Evolutionary conservation across 2,888 invertebrate species (phyloP).

Genomic region (Drosophila engyochracea): DNA sequence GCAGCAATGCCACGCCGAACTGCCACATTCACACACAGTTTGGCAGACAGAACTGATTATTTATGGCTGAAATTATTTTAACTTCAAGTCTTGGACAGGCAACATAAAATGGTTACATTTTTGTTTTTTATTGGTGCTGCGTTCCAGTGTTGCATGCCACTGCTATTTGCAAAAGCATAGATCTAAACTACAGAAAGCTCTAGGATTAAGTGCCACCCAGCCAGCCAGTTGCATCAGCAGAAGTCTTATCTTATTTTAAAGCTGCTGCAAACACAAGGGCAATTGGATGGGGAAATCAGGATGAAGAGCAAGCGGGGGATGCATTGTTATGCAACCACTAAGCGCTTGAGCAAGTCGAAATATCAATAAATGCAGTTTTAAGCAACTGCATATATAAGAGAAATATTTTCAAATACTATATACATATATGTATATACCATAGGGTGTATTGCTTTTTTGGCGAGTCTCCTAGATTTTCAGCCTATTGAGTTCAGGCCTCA

Average conservation of each 20-base stretch:
- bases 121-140: slow-evolving; percentile 15
- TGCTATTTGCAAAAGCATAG: slow-evolving; percentile 12
- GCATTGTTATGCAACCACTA: slow-evolving; percentile 9
- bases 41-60: slow-evolving; percentile 37
- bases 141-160: slow-evolving; percentile 17
- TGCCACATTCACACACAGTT: background rate
- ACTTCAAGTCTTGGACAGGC: slow-evolving; percentile 17
- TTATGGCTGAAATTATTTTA: slow-evolving; percentile 39
- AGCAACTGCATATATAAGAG: too few species aligned
- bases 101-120: slow-evolving; percentile 8
- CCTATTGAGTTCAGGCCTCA: background rate
- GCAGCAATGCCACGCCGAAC: slow-evolving; percentile 15
- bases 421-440: too few species aligned
- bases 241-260: slow-evolving; percentile 6
- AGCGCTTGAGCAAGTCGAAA: background rate
- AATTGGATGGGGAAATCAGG: background rate
- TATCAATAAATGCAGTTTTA: background rate
- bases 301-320: background rate
- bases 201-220: slow-evolving; percentile 9
- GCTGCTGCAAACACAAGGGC: background rate
- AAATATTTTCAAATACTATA: too few species aligned
- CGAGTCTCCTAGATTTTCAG: background rate
- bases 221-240: background rate
- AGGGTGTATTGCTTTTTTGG: background rate
- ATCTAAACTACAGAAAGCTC: background rate